Evolutionary conservation across 2,113 vertebrate species (phyloP).

Genomic region (Sarotherodon lohbergeri): DNA sequence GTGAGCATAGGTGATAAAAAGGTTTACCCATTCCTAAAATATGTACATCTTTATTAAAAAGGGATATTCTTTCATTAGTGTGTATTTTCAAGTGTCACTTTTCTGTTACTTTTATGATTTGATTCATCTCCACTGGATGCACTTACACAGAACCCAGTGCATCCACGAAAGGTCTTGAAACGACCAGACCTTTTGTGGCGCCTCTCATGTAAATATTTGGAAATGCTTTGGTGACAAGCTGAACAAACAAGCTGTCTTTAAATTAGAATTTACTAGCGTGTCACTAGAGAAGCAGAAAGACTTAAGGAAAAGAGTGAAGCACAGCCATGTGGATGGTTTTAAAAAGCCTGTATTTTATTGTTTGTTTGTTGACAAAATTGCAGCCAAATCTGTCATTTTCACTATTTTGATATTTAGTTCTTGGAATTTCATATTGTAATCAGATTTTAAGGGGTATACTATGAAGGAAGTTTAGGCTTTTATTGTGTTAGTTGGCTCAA

Average conservation of each 20-base stretch:
- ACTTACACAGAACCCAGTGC: background rate
- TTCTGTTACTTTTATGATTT: background rate
- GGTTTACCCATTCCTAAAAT: background rate
- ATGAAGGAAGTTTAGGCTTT: background rate
- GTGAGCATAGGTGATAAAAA: background rate
- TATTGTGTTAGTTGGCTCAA: background rate
- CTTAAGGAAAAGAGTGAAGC: background rate
- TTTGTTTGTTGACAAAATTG: background rate
- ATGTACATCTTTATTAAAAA: background rate
- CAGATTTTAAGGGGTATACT: background rate
- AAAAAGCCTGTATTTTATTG: background rate
- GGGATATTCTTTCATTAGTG: background rate
- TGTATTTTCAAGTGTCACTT: background rate
- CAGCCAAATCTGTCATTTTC: background rate
- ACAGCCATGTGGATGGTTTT: background rate
- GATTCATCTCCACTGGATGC: background rate
- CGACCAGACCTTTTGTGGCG: accelerated
- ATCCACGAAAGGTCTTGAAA: background rate
- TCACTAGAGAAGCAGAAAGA: background rate
- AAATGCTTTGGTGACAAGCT: background rate
- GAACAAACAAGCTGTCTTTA: background rate
- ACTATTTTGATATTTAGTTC: background rate
- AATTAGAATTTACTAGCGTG: background rate
- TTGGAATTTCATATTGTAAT: background rate
- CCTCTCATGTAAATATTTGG: background rate